Percentiles rank a stretch among this genome's conserved stretches.
These are phyloP conservation scores for Drosophila paracracens DNA, from an alignment of 2,888 invertebrate species.

Conservation along the genomic window DNA sequence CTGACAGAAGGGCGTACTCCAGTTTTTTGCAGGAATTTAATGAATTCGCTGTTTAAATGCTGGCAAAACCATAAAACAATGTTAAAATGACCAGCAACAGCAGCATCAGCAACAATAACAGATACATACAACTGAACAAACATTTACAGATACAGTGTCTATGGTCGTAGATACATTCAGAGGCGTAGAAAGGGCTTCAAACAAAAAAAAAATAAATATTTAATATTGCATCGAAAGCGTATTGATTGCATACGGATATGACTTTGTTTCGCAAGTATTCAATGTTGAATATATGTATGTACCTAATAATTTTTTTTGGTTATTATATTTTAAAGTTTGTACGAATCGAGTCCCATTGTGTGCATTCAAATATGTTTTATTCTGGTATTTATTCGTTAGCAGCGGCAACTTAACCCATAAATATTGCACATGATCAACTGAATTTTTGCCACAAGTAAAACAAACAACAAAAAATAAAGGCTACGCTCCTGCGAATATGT, in stretches of 20 bases:
- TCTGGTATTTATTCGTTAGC: not conserved
- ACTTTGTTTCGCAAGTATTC: conserved; percentile 29
- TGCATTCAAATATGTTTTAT: conserved; percentile 1
- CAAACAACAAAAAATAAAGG: conserved; percentile 11
- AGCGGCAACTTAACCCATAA: conserved; percentile 1
- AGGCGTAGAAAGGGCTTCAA: conserved; percentile 17
- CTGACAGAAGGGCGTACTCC: conserved; percentile 37
- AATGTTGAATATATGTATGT: conserved; percentile 9
- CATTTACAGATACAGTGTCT: not conserved
- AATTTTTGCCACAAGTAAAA: conserved; percentile 2
- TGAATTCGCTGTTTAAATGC: conserved; percentile 64
- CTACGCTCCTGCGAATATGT: conserved; percentile 35
- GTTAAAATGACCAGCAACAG: conserved; percentile 52
- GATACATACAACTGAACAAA: conserved; percentile 23
- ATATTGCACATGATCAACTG: conserved; percentile 1
- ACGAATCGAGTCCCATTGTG: not conserved
- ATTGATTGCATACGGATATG: conserved; percentile 27
- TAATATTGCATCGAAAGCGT: conserved; percentile 19
- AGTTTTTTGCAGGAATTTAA: conserved; percentile 52
- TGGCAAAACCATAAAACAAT: conserved; percentile 68
- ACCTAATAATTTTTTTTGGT: conserved; percentile 1
- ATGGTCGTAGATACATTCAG: conserved; percentile 9
- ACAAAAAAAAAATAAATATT: conserved; percentile 18
- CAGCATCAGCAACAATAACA: conserved; percentile 23
- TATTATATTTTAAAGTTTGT: conserved; percentile 5